Base-by-base conservation (phyloP, 1,140 invertebrate species). In the Cyrtorhinus lividipennis region DNA sequence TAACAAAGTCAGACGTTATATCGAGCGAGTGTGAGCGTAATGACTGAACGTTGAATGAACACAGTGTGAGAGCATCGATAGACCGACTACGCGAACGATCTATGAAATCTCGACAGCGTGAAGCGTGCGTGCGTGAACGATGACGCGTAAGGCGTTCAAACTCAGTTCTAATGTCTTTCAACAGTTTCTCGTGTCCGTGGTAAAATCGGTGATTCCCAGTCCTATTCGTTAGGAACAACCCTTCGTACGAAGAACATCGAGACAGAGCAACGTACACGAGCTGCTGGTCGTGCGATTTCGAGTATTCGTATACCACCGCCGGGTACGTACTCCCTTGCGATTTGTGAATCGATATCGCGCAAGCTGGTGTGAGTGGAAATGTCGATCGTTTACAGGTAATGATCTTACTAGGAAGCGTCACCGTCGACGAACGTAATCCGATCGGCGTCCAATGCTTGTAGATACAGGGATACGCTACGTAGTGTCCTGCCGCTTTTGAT, bases 261-360 rank as follows among this genome's bases (percentile, higher is more conserved):
- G 70, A 70, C 22, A 72, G 62, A 15, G 71, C 71, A 62, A 72
- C 68, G 66, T 72, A 72, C 46, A 72, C 63, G 10, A 72, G 56
- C 62, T 66, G 22, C 38, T 67, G 69, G 23, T 62, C 27, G 64
- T 72, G 70, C 64, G 1, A 18, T 62, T 66, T 67, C 44, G 48
- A 53, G 65, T 71, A 73, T 56, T 71, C 66, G 56, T 72, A 72
- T 15, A 71, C 70, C 24, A 73, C 68, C 66, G 67, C 62, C 38
- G 66, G 63, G 62, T 67, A 73, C 20, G 72, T 71, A 64, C 69
- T 66, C 62, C 69, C 70, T 67, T 72, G 69, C 22, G 68, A 70
- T 56, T 72, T 72, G 62, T 72, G 71, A 25, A 71, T 71, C 24
- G 69, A 69, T 10, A 69, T 65, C 30, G 67, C 67, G 67, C 22